Evolutionary conservation across 2,888 invertebrate genomes (phyloP), one percentile per base, ranked within the genome.

Genomic region (Bedellia somnulentella): DNA sequence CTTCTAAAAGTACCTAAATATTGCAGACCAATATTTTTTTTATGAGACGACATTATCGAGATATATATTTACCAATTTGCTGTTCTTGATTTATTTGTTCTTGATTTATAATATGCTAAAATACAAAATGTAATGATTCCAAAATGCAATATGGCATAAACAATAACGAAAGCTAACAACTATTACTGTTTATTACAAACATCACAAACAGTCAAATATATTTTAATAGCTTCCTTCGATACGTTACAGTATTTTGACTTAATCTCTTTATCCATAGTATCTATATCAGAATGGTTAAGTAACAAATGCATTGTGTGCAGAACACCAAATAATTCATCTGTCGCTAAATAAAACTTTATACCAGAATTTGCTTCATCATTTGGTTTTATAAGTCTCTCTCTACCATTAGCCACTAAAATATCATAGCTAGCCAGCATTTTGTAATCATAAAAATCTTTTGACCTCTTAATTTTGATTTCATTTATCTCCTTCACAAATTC

Each of bases 181-280:
- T n/a, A n/a, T n/a, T n/a, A n/a, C n/a, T n/a, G n/a, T n/a, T n/a
- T n/a, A n/a, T n/a, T n/a, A n/a, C n/a, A n/a, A n/a, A n/a, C 24
- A 28, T 46, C 46, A 42, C 67, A 70, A 41, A 61, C 57, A 22
- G 42, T 42, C 24, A 67, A 44, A 47, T 67, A 71, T 12, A 67
- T 42, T 39, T 58, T 63, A 9, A 68, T 63, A 9, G 52, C 58
- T 41, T 67, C 63, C 43, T 59, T 66, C 1, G 70, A 61, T 5
- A 70, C 41, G 44, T 71, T 70, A 46, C 64, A 67, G 40, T 60
- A 67, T 38, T 66, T 67, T 0, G 49, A 50, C 46, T 58, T 68
- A 3, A 67, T 41, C 43, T 64, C 49, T 0, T 28, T 9, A 24
- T 66, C 55, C 53, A 71, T 55, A 11, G 41, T 35, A 33, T 64